Evolutionary conservation across 2,113 vertebrate species (phyloP).

Genomic region (Podocnemis expansa): DNA sequence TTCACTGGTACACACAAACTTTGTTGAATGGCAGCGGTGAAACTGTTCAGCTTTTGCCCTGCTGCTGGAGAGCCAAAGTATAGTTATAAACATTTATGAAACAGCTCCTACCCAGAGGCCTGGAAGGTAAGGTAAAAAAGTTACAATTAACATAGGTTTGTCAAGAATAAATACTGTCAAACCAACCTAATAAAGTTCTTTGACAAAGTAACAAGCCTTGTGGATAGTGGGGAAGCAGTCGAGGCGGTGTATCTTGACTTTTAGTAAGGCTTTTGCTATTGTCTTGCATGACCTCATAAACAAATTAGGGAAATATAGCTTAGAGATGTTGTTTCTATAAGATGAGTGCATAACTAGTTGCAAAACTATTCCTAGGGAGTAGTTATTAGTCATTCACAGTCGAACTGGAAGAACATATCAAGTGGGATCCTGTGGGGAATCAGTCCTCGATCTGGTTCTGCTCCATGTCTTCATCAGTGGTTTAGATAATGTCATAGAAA

Average conservation of each 20-base stretch:
- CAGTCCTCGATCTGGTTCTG: not conserved
- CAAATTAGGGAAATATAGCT: not conserved
- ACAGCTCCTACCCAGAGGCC: not conserved
- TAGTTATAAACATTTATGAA: not conserved
- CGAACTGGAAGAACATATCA: not conserved
- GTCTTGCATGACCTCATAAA: not conserved
- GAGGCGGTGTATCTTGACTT: not conserved
- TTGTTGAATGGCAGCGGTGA: not conserved
- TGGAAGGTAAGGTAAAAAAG: not conserved
- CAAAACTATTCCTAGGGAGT: not conserved
- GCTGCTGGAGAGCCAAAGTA: accelerated
- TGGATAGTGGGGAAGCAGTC: not conserved
- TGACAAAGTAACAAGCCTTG: not conserved
- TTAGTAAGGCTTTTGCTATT: not conserved
- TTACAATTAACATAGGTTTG: not conserved
- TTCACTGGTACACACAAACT: not conserved
- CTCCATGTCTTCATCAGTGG: not conserved
- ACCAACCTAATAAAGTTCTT: not conserved
- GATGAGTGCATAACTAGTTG: not conserved
- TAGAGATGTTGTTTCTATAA: not conserved
- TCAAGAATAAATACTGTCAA: not conserved
- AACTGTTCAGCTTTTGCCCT: not conserved
- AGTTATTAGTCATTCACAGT: no score
- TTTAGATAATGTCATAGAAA: not conserved
- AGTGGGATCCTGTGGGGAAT: not conserved